phyloP scores from a whole-genome alignment of 2,888 invertebrate species.

The Ptychoptera albimana region DNA sequence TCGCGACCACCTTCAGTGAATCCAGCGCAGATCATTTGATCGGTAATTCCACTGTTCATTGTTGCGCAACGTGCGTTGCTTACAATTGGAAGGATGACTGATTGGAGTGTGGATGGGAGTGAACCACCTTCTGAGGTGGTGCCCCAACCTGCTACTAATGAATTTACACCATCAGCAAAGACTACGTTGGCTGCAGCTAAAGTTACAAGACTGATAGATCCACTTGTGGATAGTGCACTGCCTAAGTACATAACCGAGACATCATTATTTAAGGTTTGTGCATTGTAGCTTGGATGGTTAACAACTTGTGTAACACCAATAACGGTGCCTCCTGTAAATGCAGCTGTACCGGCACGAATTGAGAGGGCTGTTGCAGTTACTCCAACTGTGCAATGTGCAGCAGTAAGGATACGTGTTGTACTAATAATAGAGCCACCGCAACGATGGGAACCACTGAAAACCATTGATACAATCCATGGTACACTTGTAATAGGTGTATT shows the following conservation, averaged over 20 bases:
- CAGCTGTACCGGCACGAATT: conserved; percentile 29
- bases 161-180: conserved; percentile 10
- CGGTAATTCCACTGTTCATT: conserved; percentile 5
- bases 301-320: conserved; percentile 28
- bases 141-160: conserved; percentile 17
- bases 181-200: conserved; percentile 22
- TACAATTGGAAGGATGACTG: conserved; percentile 32
- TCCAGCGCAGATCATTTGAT: conserved; percentile 11
- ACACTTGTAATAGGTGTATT: too few species aligned
- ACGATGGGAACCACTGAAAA: too few species aligned
- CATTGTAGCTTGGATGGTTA: conserved; percentile 33
- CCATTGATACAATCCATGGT: too few species aligned
- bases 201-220: conserved; percentile 28
- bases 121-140: conserved; percentile 14
- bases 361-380: too few species aligned
- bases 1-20: conserved; percentile 7
- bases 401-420: too few species aligned
- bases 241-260: conserved; percentile 37
- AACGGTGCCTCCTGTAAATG: conserved; percentile 20
- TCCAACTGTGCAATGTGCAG: too few species aligned
- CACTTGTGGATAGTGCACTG: conserved; percentile 27
- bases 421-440: too few species aligned
- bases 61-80: conserved; percentile 25
- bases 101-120: conserved; percentile 19
- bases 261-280: conserved; percentile 35